Evolutionary conservation across 2,797 vertebrate genomes (phyloP).

Genomic region (Capromys pilorides): DNA sequence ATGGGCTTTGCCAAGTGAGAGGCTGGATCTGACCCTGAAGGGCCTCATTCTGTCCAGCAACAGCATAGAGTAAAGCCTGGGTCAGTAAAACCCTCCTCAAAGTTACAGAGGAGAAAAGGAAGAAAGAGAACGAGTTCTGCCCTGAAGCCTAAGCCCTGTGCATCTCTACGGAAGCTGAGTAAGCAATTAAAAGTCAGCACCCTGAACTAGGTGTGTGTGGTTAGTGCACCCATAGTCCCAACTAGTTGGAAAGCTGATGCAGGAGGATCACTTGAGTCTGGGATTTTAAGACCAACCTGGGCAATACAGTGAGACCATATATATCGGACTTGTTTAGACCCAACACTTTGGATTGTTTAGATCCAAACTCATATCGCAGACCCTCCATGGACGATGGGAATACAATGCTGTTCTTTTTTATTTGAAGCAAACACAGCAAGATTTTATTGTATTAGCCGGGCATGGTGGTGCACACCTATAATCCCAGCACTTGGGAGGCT

Average conservation of each 20-base stretch:
- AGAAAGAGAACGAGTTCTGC: slow-evolving; percentile 34
- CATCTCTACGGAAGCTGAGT: background rate
- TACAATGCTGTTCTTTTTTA: background rate
- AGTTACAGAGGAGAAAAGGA: slow-evolving; percentile 25
- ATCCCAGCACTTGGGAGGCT: too few species aligned
- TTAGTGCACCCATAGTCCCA: background rate
- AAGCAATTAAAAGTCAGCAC: background rate
- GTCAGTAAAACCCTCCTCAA: background rate
- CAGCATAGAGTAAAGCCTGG: background rate
- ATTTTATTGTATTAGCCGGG: too few species aligned
- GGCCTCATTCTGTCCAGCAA: background rate
- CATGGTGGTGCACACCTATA: too few species aligned
- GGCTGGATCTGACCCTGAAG: background rate
- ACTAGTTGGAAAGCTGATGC: background rate
- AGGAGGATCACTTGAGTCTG: background rate
- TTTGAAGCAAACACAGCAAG: too few species aligned
- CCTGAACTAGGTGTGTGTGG: background rate
- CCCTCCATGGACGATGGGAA: background rate
- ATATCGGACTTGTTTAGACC: background rate
- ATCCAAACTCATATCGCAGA: slow-evolving; percentile 2
- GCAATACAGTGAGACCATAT: background rate
- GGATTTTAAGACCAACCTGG: background rate
- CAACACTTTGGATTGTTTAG: background rate
- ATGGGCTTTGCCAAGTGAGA: slow-evolving; percentile 22
- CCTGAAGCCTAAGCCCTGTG: background rate